Conservation (phyloP, 1,140 invertebrate genomes). For the Cherax destructor region DNA sequence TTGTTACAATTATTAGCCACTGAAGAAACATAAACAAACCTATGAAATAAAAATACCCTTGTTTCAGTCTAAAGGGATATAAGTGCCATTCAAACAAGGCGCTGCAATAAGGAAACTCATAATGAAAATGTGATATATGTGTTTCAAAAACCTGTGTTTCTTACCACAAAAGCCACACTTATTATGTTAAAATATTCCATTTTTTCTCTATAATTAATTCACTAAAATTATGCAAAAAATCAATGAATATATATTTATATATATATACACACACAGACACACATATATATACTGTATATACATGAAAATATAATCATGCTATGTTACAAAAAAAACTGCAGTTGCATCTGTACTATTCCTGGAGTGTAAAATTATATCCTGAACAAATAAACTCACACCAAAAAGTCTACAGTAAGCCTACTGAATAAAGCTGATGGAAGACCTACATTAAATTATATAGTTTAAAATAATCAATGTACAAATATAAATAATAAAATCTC, state of each 20-base stretch:
- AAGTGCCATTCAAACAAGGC: neutral
- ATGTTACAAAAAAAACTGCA: constrained; percentile 7
- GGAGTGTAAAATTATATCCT: neutral
- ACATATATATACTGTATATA: neutral
- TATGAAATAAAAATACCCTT: too few species aligned
- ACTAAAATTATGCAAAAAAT: constrained; percentile 16
- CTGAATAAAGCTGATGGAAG: constrained; percentile 41
- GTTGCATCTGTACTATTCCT: constrained; percentile 34
- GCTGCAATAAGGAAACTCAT: constrained; percentile 17
- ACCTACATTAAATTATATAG: constrained; percentile 33
- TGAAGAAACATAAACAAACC: too few species aligned
- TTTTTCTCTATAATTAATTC: constrained; percentile 31
- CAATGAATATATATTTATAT: constrained; percentile 9
- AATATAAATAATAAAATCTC: neutral
- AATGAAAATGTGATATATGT: constrained; percentile 36
- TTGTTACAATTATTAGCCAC: neutral
- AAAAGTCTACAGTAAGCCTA: neutral
- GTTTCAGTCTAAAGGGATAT: neutral
- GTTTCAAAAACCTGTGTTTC: constrained; percentile 61
- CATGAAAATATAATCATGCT: neutral
- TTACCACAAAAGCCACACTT: constrained; percentile 53
- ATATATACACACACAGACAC: neutral
- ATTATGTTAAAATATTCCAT: constrained; percentile 49
- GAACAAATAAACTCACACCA: neutral
- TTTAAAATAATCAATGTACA: constrained; percentile 14